These are phyloP conservation scores for Brachypodius melanocephalos DNA, from an alignment of 2,113 vertebrate species.

Conservation along the genomic window DNA sequence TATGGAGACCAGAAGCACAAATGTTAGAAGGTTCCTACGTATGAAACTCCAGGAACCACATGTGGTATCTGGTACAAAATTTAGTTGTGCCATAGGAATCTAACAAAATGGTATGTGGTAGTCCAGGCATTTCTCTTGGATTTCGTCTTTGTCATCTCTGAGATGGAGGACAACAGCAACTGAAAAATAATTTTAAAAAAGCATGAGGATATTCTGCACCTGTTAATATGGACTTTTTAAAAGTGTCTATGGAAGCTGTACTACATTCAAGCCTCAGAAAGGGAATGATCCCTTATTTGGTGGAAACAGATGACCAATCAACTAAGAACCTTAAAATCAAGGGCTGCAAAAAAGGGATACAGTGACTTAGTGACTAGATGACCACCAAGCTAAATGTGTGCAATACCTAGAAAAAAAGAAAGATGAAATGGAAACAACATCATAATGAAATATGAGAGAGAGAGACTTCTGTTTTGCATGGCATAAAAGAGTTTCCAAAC, in stretches of 20 bases:
- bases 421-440: neutral
- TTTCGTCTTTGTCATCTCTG: neutral
- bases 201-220: neutral
- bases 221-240: neutral
- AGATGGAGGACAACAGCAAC: neutral
- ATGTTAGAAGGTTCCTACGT: neutral
- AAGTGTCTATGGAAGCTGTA: neutral
- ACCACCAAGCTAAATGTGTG: neutral
- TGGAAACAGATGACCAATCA: neutral
- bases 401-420: neutral
- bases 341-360: neutral
- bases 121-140: neutral
- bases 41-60: neutral
- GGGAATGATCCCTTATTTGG: neutral
- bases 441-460: neutral
- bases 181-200: neutral
- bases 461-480: neutral
- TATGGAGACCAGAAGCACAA: neutral
- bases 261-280: neutral
- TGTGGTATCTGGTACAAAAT: neutral
- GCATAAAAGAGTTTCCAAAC: neutral
- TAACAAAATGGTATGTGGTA: neutral
- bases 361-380: neutral
- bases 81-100: neutral
- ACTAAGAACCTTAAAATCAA: neutral